A percentile compares a stretch with the other conserved stretches of the same genome.
These are phyloP conservation scores for Brevimyrus niger DNA, from an alignment of 2,113 vertebrate genomes.

Conservation along the genomic window DNA sequence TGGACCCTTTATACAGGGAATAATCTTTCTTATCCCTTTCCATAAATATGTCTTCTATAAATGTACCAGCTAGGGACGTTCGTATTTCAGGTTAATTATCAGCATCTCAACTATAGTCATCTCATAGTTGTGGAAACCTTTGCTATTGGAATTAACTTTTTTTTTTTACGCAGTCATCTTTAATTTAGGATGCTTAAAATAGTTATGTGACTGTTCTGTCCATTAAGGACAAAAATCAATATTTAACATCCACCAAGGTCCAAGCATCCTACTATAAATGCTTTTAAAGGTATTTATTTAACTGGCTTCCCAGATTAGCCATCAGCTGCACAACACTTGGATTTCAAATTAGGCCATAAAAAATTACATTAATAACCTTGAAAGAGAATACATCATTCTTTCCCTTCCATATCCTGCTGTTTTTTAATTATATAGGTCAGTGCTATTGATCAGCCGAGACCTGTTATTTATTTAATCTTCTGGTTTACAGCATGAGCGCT, in stretches of 20 bases:
- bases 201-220: conserved; percentile 19
- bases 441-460: conserved; percentile 42
- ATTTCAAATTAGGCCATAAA: conserved; percentile 74
- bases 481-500: conserved; percentile 22
- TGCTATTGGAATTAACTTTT: not conserved
- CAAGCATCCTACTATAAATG: conserved; percentile 41
- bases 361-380: conserved; percentile 73
- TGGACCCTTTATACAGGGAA: not conserved
- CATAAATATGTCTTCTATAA: conserved; percentile 2
- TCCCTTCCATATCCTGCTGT: conserved; percentile 15
- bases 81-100: conserved; percentile 9
- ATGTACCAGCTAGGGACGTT: not conserved
- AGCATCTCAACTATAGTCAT: not conserved
- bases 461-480: conserved; percentile 41
- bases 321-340: conserved; percentile 37
- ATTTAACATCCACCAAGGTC: conserved; percentile 49
- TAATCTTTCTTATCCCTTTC: not conserved
- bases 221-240: conserved; percentile 45
- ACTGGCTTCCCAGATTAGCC: conserved; percentile 60
- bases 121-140: not conserved
- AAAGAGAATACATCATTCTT: conserved; percentile 55
- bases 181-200: conserved; percentile 10
- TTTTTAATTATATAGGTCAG: conserved; percentile 63
- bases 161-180: not conserved
- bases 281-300: conserved; percentile 66